Evolutionary conservation across 2,797 vertebrate genomes (phyloP).

Genomic region (Crocodylus rhombifer): DNA sequence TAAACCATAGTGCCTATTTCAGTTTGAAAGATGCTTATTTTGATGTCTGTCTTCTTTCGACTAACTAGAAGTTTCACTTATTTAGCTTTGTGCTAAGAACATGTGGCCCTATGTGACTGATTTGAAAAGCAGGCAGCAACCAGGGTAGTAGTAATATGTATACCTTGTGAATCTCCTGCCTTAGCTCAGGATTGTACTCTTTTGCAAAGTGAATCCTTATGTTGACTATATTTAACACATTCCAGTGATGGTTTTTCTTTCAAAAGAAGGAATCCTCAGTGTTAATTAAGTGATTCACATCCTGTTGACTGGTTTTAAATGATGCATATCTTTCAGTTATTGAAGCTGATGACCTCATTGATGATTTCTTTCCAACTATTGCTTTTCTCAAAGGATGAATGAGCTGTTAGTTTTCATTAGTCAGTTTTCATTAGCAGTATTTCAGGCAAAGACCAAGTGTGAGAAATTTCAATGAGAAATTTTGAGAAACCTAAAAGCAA

Average conservation of each 20-base stretch:
- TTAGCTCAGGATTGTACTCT: neutral
- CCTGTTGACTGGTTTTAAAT: slow-evolving; percentile 40
- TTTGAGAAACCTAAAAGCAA: neutral
- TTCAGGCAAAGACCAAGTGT: slow-evolving; percentile 33
- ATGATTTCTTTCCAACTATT: slow-evolving; percentile 54
- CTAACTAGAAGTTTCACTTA: slow-evolving; percentile 28
- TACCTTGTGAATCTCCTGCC: neutral
- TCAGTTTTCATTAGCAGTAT: slow-evolving; percentile 57
- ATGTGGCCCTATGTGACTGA: neutral
- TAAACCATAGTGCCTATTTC: fast-evolving
- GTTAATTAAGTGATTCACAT: slow-evolving; percentile 46
- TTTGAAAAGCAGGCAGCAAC: neutral
- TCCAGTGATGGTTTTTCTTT: slow-evolving; percentile 1
- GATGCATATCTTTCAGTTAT: slow-evolving; percentile 6
- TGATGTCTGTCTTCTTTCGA: slow-evolving; percentile 25
- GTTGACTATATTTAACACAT: neutral
- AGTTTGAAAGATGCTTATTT: slow-evolving; percentile 9
- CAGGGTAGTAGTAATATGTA: neutral
- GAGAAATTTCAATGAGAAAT: slow-evolving; percentile 5
- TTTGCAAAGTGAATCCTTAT: neutral
- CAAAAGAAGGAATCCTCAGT: slow-evolving; percentile 11
- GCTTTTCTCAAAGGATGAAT: slow-evolving; percentile 39
- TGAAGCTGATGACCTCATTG: slow-evolving; percentile 45
- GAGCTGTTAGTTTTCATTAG: neutral
- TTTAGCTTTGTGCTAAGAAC: too few relatives aligned